phyloP scores from a whole-genome alignment of 1,140 invertebrate genomes.

The Drosophila cardini region DNA sequence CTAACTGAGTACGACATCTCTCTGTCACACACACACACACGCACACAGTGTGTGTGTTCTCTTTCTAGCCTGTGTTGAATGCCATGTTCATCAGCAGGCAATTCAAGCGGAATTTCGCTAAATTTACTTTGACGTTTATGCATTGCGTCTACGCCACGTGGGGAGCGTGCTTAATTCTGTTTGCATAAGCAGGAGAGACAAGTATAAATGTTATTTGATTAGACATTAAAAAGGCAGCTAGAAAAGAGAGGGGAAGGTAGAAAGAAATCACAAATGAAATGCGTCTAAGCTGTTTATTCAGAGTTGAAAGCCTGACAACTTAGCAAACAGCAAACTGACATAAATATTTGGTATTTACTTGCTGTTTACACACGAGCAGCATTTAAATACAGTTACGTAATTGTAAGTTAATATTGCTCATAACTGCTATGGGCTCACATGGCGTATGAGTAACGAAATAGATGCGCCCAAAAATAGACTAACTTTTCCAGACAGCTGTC shows the following conservation, averaged over 20 bases:
- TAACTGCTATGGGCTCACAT: conserved; percentile 26
- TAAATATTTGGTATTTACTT: conserved; percentile 35
- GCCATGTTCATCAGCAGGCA: conserved; percentile 65
- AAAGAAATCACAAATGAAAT: conserved; percentile 6
- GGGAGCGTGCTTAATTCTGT: conserved; percentile 40
- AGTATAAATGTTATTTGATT: conserved; percentile 31
- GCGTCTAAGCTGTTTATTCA: conserved; percentile 33
- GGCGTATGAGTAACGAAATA: conserved; percentile 35
- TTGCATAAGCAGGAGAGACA: conserved; percentile 40
- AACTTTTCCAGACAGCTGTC: conserved; percentile 37
- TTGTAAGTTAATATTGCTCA: conserved; percentile 61
- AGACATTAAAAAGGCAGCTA: conserved; percentile 26
- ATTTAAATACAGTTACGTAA: conserved; percentile 44
- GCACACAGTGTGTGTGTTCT: neutral
- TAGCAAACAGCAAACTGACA: conserved; percentile 32
- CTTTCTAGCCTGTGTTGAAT: conserved; percentile 1
- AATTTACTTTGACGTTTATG: conserved; percentile 74
- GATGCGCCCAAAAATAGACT: conserved; percentile 34
- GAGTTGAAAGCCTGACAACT: conserved; percentile 15
- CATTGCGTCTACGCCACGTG: conserved; percentile 69
- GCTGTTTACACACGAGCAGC: conserved; percentile 39
- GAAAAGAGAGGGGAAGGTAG: neutral
- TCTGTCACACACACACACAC: conserved; percentile 1
- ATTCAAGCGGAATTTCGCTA: conserved; percentile 72
- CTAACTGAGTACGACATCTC: conserved; percentile 62